Conservation (phyloP, 2,888 invertebrate species). For the Diploptera punctata region DNA sequence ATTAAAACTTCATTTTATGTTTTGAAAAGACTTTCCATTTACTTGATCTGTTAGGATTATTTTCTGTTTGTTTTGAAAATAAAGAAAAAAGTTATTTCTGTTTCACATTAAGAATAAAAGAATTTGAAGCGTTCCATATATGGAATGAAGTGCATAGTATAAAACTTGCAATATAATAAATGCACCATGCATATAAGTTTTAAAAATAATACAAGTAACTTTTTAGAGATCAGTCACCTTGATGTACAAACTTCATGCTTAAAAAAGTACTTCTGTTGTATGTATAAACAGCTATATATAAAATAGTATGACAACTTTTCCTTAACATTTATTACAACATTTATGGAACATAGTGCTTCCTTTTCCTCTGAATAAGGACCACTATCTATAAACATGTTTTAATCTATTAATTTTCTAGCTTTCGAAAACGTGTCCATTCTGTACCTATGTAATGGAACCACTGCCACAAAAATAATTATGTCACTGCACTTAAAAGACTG, state of each 20-base stretch:
- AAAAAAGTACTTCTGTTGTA: not conserved
- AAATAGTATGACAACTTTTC: not conserved
- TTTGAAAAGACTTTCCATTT: not conserved
- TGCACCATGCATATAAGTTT: not conserved
- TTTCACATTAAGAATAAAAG: not conserved
- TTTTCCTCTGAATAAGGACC: not conserved
- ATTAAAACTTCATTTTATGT: not conserved
- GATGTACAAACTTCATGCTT: not conserved
- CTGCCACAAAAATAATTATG: not conserved
- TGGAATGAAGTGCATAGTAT: not conserved
- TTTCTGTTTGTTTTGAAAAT: not conserved
- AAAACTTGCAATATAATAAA: not conserved
- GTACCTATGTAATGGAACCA: not conserved
- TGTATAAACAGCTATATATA: not conserved
- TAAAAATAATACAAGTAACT: not conserved
- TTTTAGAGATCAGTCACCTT: not conserved
- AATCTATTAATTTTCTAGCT: not conserved
- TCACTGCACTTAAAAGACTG: slow-evolving; percentile 8
- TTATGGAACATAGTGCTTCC: not conserved
- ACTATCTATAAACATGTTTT: not conserved
- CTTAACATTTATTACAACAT: slow-evolving; percentile 14
- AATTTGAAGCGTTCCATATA: not conserved
- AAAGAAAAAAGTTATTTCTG: not conserved
- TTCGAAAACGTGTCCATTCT: not conserved
- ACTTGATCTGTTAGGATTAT: too few species aligned